Conservation (phyloP, 2,113 vertebrate species). For the Centropus bengalensis region DNA sequence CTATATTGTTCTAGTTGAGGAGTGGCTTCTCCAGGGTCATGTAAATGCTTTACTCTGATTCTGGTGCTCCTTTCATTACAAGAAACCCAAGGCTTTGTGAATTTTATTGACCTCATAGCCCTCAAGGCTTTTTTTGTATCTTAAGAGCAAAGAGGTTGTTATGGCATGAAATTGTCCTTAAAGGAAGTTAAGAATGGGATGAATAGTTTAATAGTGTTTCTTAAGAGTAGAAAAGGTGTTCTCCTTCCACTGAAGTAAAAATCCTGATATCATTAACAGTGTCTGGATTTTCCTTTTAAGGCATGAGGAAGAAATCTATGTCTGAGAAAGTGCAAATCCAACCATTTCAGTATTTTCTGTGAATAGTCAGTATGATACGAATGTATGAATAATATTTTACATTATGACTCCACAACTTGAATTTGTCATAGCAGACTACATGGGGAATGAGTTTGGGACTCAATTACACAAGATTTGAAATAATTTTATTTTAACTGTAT, state of each 20-base stretch:
- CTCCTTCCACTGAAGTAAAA: accelerated
- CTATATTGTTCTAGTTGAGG: neutral
- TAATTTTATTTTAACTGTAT: neutral
- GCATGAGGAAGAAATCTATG: neutral
- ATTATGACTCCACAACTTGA: neutral
- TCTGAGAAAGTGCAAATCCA: neutral
- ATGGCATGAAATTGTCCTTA: neutral
- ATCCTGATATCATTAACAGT: neutral
- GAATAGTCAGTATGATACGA: neutral
- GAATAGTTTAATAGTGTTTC: neutral
- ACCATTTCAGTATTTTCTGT: neutral
- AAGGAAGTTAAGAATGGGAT: neutral
- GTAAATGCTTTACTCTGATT: neutral
- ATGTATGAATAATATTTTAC: neutral
- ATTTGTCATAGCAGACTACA: neutral
- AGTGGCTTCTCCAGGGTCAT: neutral
- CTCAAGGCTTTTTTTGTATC: neutral
- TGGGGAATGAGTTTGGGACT: neutral
- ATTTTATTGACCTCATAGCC: neutral
- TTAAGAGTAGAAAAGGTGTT: neutral
- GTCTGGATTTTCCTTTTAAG: neutral
- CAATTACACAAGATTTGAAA: neutral
- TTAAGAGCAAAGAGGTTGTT: neutral
- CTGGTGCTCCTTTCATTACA: neutral
- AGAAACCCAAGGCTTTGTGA: neutral